A percentile compares a stretch with the other conserved stretches of the same genome.
Conservation (phyloP, 2,888 invertebrate species). For the Pogonocherus hispidulus region DNA sequence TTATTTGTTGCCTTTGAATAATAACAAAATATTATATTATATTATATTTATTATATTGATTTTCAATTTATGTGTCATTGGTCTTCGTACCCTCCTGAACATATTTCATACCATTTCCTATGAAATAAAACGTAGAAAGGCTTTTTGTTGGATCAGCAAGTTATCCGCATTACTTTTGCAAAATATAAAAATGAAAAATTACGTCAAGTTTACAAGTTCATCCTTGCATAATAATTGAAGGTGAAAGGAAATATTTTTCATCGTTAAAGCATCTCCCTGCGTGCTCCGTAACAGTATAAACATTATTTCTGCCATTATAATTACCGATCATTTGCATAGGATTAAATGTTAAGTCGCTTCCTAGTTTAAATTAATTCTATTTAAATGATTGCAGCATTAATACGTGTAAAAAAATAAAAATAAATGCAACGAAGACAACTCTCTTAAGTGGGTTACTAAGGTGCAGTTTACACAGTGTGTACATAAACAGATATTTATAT, state of each 20-base stretch:
- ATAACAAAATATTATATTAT: no score
- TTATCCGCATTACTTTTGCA: no score
- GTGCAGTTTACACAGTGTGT: background rate
- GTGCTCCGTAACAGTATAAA: constrained; percentile 6
- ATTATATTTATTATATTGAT: no score
- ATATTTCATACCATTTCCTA: no score
- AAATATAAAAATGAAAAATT: no score
- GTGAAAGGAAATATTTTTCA: constrained; percentile 13
- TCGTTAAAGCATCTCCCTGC: constrained; percentile 5
- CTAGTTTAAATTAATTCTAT: constrained; percentile 37
- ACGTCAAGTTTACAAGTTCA: background rate
- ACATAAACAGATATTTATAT: background rate
- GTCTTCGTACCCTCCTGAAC: no score
- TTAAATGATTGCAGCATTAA: constrained; percentile 8
- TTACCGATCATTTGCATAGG: constrained; percentile 32
- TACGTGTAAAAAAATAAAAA: constrained; percentile 8
- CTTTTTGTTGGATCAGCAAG: no score
- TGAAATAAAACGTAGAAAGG: no score
- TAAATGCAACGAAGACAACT: background rate
- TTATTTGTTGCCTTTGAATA: no score
- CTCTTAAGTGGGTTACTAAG: background rate
- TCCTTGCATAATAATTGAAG: background rate
- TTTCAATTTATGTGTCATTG: no score
- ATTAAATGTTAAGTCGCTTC: constrained; percentile 39
- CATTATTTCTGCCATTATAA: constrained; percentile 17